Conservation (phyloP, 2,888 invertebrate genomes). For the Peribatodes rhomboidaria region DNA sequence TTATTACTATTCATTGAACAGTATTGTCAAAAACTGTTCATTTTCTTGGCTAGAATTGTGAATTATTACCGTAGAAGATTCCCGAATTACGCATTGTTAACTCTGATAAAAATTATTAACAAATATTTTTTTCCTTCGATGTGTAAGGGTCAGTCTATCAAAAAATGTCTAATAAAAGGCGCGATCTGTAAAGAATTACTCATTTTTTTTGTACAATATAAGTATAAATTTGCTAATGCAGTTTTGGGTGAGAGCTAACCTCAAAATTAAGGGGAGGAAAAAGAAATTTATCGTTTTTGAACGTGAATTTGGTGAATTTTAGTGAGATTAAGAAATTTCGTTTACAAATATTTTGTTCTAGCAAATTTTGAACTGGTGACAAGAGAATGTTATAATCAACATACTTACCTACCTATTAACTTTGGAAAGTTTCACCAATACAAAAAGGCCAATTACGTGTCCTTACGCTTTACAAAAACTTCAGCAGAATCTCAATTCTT, state of each 20-base stretch:
- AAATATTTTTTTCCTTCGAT: constrained; percentile 15
- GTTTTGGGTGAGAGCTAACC: not conserved
- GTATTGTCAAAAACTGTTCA: constrained; percentile 54
- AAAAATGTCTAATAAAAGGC: constrained; percentile 26
- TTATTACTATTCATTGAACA: constrained; percentile 66
- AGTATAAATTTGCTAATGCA: not conserved
- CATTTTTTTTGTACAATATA: not conserved
- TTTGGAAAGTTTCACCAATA: not conserved
- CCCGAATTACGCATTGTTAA: constrained; percentile 26
- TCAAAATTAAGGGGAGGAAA: not conserved
- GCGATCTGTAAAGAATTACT: constrained; percentile 5
- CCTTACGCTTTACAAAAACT: not conserved
- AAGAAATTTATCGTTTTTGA: too few relatives aligned
- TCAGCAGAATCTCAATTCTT: constrained; percentile 7
- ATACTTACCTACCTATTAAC: too few relatives aligned
- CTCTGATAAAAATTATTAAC: too few relatives aligned
- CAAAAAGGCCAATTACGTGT: not conserved
- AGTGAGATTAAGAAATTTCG: too few relatives aligned
- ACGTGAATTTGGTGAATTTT: too few relatives aligned
- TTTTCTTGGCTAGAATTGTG: constrained; percentile 45
- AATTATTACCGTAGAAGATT: constrained; percentile 38
- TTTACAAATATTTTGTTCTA: not conserved
- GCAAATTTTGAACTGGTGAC: not conserved
- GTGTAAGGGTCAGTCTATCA: constrained; percentile 39
- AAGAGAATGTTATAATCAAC: not conserved